phyloP scores from a whole-genome alignment of 2,797 vertebrate genomes.

The Hippopotamyrus pictus region DNA sequence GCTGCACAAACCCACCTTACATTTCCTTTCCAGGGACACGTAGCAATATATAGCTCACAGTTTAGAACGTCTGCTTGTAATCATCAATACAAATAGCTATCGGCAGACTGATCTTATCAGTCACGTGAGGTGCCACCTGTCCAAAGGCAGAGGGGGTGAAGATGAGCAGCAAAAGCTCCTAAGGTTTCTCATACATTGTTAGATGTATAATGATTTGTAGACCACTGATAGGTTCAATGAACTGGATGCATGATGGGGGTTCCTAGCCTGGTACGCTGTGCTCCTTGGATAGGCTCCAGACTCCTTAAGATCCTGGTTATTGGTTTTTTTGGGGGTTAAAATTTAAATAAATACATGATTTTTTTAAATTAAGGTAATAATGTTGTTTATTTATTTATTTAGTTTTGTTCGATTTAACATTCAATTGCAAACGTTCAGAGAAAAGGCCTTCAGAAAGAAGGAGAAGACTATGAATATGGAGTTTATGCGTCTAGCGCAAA shows the following conservation, averaged over 20 bases:
- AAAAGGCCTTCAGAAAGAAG: background rate
- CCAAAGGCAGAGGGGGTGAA: background rate
- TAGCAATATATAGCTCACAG: background rate
- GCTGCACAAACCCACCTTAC: background rate
- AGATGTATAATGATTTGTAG: background rate
- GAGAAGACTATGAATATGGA: background rate
- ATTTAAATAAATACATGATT: background rate
- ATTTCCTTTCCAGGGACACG: background rate
- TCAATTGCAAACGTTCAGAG: background rate
- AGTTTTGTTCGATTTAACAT: background rate
- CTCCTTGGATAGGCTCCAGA: too few species aligned
- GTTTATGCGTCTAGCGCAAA: background rate
- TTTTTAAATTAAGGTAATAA: background rate
- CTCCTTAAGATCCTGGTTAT: too few species aligned
- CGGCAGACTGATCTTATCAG: background rate
- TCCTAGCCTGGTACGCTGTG: background rate
- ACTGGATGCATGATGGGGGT: background rate
- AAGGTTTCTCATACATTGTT: background rate
- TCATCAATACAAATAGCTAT: background rate
- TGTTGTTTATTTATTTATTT: background rate
- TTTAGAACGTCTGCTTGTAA: background rate
- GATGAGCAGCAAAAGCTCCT: background rate
- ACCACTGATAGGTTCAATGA: background rate
- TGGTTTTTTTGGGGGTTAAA: background rate
- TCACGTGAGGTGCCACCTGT: background rate